Evolutionary conservation across 2,797 vertebrate species (phyloP), one percentile per base, ranked within the genome.

Genomic region (Dipus sagitta): DNA sequence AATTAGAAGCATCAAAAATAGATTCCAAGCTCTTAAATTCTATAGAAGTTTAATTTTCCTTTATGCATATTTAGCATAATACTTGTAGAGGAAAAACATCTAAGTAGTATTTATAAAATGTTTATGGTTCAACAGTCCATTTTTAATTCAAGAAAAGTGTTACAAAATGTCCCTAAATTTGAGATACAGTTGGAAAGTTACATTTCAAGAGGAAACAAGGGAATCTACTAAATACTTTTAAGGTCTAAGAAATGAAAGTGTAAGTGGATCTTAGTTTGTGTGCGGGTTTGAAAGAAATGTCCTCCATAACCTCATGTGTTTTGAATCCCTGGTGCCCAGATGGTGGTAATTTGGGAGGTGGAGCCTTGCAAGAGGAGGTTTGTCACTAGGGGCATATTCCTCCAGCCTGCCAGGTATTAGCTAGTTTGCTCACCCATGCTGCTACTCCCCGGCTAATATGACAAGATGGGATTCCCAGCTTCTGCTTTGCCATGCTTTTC

Each of bases 1-100:
- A 80, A 54, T 58, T 70, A 34, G 64, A 85, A 88, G 4, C 84
- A 75, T 87, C 47, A 75, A 13, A 79, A 95, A 34, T 80, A 68
- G 17, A 84, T 70, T 70, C 52, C 42, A 21, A 91, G 38, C 47
- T 5, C 47, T 67, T 87, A 54, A 58, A 30, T 8, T 68, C 67
- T 52, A 71, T 5, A 54, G 13, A 68, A 34, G 34, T 88, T 88
- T 21, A 68, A 4, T 88, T 74, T 62, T 70, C 21, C 38, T 70
- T 9, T 70, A 5, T 85, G 7, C 21, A 23, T 34, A 8, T 60
- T 28, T 77, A n/a, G 38, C 17, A 54, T 28, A 62, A 83, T 54
- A 8, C 15, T 72, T 42, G 86, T 23, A 58, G 2, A 23, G 23
- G 32, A 65, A 20, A 75, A 87, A 83, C 13, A 87, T 87, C 26